These are phyloP conservation scores for Actinia tenebrosa DNA, from an alignment of 64 coral and sea anemone genomes.

Conservation along the genomic window DNA sequence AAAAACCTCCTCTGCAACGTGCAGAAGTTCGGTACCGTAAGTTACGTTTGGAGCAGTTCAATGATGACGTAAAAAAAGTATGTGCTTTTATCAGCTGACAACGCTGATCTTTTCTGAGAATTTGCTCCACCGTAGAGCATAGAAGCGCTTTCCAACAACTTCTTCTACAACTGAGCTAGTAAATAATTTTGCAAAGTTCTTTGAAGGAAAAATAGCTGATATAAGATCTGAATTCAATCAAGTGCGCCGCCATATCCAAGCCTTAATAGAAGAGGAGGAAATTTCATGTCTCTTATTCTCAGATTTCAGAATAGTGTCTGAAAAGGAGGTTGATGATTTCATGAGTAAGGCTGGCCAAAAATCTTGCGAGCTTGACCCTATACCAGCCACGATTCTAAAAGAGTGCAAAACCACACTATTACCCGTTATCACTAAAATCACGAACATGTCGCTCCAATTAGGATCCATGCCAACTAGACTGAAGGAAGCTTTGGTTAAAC, in stretches of 20 bases:
- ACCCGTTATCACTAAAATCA: no score
- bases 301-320: not conserved
- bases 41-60: slow-evolving; percentile 29
- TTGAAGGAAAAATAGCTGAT: not conserved
- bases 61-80: slow-evolving; percentile 30
- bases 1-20: slow-evolving; percentile 29
- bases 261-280: not conserved
- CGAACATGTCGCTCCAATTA: no score
- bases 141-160: slow-evolving; percentile 22
- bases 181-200: slow-evolving; percentile 15
- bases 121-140: slow-evolving; percentile 22
- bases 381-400: no score
- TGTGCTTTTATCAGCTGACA: not conserved
- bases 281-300: not conserved
- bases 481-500: no score
- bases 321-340: not conserved
- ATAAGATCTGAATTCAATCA: not conserved
- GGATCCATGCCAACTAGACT: no score
- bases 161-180: slow-evolving; percentile 22
- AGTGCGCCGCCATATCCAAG: not conserved
- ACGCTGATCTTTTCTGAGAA: not conserved
- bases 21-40: slow-evolving; percentile 32
- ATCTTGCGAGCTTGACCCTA: no score
- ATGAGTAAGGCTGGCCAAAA: no score
- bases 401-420: no score